A percentile compares a stretch with the other conserved stretches of the same genome.
phyloP scores from a whole-genome alignment of 2,888 invertebrate species.

The Polylopha cassiicola region DNA sequence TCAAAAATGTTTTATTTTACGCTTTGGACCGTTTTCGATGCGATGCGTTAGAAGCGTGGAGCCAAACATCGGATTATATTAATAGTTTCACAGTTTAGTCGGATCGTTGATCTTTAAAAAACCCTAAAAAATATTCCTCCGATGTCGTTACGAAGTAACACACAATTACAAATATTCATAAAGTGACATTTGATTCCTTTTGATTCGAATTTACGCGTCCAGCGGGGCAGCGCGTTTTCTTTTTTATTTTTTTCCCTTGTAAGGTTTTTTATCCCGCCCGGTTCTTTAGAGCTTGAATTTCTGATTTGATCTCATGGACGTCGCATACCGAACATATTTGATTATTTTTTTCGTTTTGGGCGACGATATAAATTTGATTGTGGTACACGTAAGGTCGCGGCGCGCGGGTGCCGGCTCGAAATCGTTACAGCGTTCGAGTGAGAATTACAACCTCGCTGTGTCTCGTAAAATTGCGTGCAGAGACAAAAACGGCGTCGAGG shows the following conservation, averaged over 20 bases:
- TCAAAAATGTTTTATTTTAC: slow-evolving; percentile 5
- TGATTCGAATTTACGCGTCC: slow-evolving; percentile 73
- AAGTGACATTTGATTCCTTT: slow-evolving; percentile 71
- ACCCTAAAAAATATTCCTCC: not conserved
- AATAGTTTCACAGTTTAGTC: too few relatives aligned
- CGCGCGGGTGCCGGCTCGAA: slow-evolving; percentile 34
- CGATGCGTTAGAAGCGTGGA: too few relatives aligned
- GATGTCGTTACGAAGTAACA: slow-evolving; percentile 8
- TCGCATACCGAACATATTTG: slow-evolving; percentile 75
- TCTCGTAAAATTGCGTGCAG: slow-evolving; percentile 25
- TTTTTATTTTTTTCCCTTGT: slow-evolving; percentile 39
- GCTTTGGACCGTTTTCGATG: slow-evolving; percentile 4
- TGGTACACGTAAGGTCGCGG: slow-evolving; percentile 34
- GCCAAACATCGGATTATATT: too few relatives aligned
- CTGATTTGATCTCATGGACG: slow-evolving; percentile 70
- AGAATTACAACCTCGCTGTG: slow-evolving; percentile 41
- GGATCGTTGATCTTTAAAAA: too few relatives aligned
- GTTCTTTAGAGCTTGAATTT: slow-evolving; percentile 68
- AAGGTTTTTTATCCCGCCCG: slow-evolving; percentile 50
- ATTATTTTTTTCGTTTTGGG: slow-evolving; percentile 51
- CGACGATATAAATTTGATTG: slow-evolving; percentile 60
- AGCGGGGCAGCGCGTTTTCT: slow-evolving; percentile 48
- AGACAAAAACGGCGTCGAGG: slow-evolving; percentile 15
- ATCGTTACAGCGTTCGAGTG: slow-evolving; percentile 39
- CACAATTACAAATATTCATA: slow-evolving; percentile 38